phyloP scores from a whole-genome alignment of 2,888 invertebrate species.

The Volucella zonaria region DNA sequence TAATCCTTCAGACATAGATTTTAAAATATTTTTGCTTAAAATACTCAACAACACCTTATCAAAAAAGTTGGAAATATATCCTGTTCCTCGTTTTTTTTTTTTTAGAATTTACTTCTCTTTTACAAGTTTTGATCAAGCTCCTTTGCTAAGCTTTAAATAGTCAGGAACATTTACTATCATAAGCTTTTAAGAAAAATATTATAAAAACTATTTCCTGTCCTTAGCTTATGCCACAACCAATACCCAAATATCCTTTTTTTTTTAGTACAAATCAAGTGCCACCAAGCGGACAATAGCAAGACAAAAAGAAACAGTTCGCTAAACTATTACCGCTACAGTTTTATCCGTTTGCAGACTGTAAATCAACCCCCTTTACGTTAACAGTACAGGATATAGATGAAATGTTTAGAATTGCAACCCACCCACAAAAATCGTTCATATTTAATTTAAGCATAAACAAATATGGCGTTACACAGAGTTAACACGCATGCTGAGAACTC shows the following conservation, averaged over 20 bases:
- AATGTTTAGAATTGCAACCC: slow-evolving; percentile 8
- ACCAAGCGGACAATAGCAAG: slow-evolving; percentile 18
- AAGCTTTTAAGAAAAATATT: background rate
- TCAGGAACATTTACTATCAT: too few relatives aligned
- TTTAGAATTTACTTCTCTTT: too few relatives aligned
- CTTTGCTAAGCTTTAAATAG: background rate
- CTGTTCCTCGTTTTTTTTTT: too few relatives aligned
- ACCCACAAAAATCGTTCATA: slow-evolving; percentile 11
- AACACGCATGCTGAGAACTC: slow-evolving; percentile 45
- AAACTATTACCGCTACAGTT: background rate
- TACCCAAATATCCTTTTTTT: background rate
- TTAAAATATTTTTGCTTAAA: too few relatives aligned
- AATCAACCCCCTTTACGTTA: slow-evolving; percentile 1
- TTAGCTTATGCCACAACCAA: slow-evolving; percentile 27
- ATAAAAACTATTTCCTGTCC: background rate
- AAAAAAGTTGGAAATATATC: too few relatives aligned
- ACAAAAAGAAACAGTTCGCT: slow-evolving; percentile 7
- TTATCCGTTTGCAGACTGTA: too few relatives aligned
- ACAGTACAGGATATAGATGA: slow-evolving; percentile 5
- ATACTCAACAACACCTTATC: too few relatives aligned
- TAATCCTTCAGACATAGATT: too few relatives aligned
- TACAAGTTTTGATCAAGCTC: too few relatives aligned
- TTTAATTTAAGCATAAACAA: slow-evolving; percentile 23
- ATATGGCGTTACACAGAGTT: slow-evolving; percentile 44
- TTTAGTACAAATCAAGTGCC: slow-evolving; percentile 15